A percentile compares a stretch with the other conserved stretches of the same genome.
Conservation (phyloP, 2,113 vertebrate genomes). For the Pampusana beccarii region DNA sequence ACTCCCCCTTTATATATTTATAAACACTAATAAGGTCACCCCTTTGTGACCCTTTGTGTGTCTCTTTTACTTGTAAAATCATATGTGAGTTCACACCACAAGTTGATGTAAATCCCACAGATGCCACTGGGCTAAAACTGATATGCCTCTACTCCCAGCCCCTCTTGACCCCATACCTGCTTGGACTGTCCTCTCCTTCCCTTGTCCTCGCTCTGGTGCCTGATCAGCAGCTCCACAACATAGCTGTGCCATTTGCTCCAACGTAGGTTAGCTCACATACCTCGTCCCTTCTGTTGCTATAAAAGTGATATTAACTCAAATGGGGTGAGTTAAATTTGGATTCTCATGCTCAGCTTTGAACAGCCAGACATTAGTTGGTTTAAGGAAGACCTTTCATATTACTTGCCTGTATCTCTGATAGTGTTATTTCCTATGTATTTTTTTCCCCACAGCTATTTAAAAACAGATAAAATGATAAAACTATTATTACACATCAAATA, state of each 20-base stretch:
- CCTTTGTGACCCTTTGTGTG: too few species aligned
- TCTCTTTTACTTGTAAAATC: not conserved
- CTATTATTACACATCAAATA: not conserved
- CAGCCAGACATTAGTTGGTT: not conserved
- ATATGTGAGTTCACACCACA: not conserved
- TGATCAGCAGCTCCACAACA: not conserved
- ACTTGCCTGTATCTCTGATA: not conserved
- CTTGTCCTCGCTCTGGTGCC: fast-evolving
- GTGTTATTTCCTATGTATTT: not conserved
- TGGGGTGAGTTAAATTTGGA: not conserved
- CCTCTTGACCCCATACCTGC: fast-evolving
- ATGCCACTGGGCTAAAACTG: not conserved
- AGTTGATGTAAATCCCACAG: not conserved
- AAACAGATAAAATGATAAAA: not conserved
- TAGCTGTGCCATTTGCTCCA: fast-evolving
- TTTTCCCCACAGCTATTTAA: not conserved
- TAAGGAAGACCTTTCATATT: not conserved
- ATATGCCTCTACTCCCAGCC: fast-evolving
- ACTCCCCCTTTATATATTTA: too few species aligned
- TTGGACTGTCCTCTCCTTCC: not conserved
- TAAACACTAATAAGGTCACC: too few species aligned
- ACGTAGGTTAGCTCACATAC: fast-evolving
- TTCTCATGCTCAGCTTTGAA: not conserved
- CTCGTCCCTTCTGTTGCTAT: not conserved
- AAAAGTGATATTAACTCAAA: not conserved